Base-by-base conservation (phyloP, 2,888 invertebrate genomes). In the Ichneumoninae sp. region DNA sequence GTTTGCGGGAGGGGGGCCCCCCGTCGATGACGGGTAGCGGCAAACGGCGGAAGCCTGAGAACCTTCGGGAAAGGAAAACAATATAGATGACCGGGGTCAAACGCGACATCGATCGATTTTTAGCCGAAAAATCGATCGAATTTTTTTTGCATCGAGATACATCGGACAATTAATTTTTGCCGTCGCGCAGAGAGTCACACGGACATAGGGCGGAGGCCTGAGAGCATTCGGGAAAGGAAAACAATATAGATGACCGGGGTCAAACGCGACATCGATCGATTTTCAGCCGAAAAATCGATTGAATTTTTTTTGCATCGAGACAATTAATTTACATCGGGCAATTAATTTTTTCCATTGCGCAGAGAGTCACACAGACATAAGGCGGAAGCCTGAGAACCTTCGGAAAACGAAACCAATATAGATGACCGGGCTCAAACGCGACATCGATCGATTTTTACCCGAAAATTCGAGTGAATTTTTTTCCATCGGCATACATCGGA, bases 1-100 rank as follows among this genome's bases (percentile, higher is more conserved):
- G 82, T 84, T 85, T 84, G 81, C 66, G 76, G 75, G 36, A 75
- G 76, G 33, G 52, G 54, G 26, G 16, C 7, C 8, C 16, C 4
- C 8, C 16, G 1, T 16, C 50, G 54, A 60, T 63, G 70, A 52
- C 69, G 33, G 8, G 50, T 52, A 70, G 71, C 66, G 50, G 63
- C 47, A 63, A 40, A 50, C n/a, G 30, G 22, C 13, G 63, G 47
- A 44, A 22, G 22, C 36, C 22, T 13, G 16, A 50, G 63, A 26
- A 63, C 30, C 30, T 5, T 63, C 63, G 63, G 33, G 0, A 33
- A 30, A 30, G 16, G 5, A 6, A 16, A n/a, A n/a, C n/a, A 33
- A 26, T 22, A 30, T 7, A 4, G 63, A 16, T 16, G 16, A 30
- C 63, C 63, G 63, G n/a, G 63, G 63, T 33, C 33, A 63, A n/a